These are phyloP conservation scores for Lichenostomus cassidix DNA, from an alignment of 2,113 vertebrate genomes.

Conservation along the genomic window DNA sequence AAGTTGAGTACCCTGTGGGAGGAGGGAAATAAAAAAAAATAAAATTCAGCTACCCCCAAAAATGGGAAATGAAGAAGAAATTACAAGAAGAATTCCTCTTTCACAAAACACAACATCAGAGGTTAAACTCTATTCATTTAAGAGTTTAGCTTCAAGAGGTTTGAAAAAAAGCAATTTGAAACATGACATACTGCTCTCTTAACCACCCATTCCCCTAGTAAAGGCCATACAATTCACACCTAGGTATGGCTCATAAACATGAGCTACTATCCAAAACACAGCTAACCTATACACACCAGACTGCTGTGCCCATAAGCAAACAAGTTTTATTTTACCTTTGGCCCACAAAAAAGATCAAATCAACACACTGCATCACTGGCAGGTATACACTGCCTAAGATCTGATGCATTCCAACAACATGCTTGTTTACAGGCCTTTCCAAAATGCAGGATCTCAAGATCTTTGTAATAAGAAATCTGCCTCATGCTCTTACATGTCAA, in stretches of 20 bases:
- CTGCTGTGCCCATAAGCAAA: not conserved
- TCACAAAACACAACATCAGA: not conserved
- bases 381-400: not conserved
- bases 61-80: not conserved
- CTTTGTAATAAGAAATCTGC: not conserved
- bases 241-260: not conserved
- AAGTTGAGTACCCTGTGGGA: not conserved
- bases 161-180: not conserved
- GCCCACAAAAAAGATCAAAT: not conserved
- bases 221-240: not conserved
- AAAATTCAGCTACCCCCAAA: not conserved
- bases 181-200: rapidly evolving
- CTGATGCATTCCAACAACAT: not conserved
- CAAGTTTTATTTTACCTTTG: not conserved
- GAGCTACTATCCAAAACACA: not conserved
- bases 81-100: not conserved
- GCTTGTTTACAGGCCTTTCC: not conserved
- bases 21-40: not conserved
- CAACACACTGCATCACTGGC: not conserved
- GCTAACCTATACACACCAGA: not conserved
- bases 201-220: not conserved
- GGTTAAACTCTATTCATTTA: not conserved
- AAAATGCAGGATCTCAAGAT: not conserved
- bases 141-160: not conserved
- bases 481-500: not conserved